Conservation (phyloP, 2,797 vertebrate species). For the Enteromius radiatus region DNA sequence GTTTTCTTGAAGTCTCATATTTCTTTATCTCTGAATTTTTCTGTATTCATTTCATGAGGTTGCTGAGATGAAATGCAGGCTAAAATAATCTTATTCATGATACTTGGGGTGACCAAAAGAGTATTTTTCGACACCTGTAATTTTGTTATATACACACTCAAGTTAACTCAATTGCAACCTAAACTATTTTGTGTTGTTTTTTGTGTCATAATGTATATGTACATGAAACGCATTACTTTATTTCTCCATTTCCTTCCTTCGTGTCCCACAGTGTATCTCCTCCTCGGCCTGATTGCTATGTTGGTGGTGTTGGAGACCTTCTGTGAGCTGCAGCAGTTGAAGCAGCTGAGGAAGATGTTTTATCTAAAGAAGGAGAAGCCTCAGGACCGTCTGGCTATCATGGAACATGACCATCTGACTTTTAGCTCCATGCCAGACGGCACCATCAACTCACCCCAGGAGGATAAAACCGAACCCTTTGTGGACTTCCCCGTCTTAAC, state of each 20-base stretch:
- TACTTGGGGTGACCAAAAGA: not conserved
- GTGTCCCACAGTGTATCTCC: conserved; percentile 83
- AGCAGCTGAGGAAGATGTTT: conserved; percentile 94
- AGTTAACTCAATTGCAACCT: not conserved
- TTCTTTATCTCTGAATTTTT: not conserved
- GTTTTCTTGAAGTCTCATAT: not conserved
- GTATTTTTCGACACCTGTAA: not conserved
- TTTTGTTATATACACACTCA: not conserved
- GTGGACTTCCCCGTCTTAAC: conserved; percentile 65
- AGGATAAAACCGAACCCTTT: conserved; percentile 86
- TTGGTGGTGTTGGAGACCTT: conserved; percentile 96
- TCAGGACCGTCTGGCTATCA: conserved; percentile 87
- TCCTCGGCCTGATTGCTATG: conserved; percentile 93
- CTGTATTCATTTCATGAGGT: not conserved
- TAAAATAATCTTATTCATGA: not conserved
- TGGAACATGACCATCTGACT: conserved; percentile 93
- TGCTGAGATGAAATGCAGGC: not conserved
- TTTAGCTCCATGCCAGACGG: conserved; percentile 88
- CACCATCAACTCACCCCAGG: conserved; percentile 66
- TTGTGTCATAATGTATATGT: not conserved
- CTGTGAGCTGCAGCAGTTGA: conserved; percentile 95
- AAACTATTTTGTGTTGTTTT: not conserved
- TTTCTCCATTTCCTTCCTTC: conserved; percentile 16
- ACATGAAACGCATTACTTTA: not conserved
- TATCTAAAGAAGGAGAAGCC: conserved; percentile 94